A percentile compares a stretch with the other conserved stretches of the same genome.
These are phyloP conservation scores for Hydriomena furcata DNA, from an alignment of 2,888 invertebrate genomes.

Conservation along the genomic window DNA sequence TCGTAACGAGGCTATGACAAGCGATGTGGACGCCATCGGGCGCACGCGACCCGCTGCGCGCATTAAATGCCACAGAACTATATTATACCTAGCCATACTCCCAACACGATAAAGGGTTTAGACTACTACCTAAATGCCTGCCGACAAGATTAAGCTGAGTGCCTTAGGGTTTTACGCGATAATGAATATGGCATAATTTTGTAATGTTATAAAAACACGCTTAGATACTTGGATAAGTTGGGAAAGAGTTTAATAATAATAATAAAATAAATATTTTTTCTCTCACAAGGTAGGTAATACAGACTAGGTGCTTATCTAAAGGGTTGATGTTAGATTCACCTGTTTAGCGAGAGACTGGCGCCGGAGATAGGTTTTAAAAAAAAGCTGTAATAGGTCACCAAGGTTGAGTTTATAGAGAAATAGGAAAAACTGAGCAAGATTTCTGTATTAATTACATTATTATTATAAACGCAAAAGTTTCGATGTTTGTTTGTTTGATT, in stretches of 20 bases:
- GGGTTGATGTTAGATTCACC: no score
- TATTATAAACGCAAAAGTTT: no score
- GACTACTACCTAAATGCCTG: constrained; percentile 33
- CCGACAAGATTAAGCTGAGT: constrained; percentile 29
- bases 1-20: constrained; percentile 59
- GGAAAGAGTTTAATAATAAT: neutral
- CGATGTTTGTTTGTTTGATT: no score
- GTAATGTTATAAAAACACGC: constrained; percentile 9
- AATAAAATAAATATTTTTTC: no score
- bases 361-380: no score
- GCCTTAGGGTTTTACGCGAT: constrained; percentile 16
- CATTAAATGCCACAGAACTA: constrained; percentile 38
- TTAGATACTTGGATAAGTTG: neutral
- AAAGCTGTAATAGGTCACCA: no score
- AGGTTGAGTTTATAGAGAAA: no score
- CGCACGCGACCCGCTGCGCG: constrained; percentile 65
- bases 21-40: constrained; percentile 55
- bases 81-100: constrained; percentile 35
- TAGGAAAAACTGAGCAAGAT: no score
- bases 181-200: constrained; percentile 12
- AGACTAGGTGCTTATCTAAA: no score
- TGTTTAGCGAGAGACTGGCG: no score
- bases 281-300: no score
- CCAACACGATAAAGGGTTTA: constrained; percentile 46
- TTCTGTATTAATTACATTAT: no score